A percentile compares a stretch with the other conserved stretches of the same genome.
phyloP scores from a whole-genome alignment of 2,888 invertebrate genomes.

The Caradrina clavipalpis region DNA sequence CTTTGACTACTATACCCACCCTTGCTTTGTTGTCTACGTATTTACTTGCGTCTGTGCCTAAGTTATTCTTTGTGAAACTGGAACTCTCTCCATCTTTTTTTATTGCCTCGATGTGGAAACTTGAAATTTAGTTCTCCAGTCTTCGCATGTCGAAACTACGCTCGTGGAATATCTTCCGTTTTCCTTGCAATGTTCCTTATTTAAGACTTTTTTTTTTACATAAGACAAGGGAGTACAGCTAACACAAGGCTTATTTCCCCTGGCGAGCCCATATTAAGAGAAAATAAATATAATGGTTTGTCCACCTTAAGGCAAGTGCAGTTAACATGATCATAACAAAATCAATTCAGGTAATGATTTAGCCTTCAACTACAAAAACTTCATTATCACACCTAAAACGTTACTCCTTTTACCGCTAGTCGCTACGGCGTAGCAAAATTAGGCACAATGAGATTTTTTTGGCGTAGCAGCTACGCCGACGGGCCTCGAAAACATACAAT shows the following conservation, averaged over 20 bases:
- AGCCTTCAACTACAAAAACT: too few relatives aligned
- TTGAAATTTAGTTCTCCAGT: neutral
- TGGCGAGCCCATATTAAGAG: neutral
- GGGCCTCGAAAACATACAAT: neutral
- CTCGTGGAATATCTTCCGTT: slow-evolving; percentile 7
- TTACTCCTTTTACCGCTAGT: too few relatives aligned
- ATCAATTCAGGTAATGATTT: neutral
- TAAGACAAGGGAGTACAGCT: slow-evolving; percentile 18
- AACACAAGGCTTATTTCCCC: slow-evolving; percentile 31
- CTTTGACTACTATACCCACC: neutral
- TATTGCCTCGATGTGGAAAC: neutral
- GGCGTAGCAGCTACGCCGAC: neutral
- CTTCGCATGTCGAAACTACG: neutral
- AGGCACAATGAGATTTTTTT: neutral
- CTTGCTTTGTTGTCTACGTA: neutral
- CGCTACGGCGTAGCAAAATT: neutral
- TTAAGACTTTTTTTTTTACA: slow-evolving; percentile 41
- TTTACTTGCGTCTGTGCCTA: neutral
- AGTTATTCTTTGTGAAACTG: neutral
- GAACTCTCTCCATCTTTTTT: neutral
- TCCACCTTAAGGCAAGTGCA: slow-evolving; percentile 4
- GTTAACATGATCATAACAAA: slow-evolving; percentile 5
- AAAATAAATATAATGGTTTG: slow-evolving; percentile 24
- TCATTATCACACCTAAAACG: too few relatives aligned
- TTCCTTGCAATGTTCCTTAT: slow-evolving; percentile 1